Evolutionary conservation across 2,797 vertebrate species (phyloP).

Genomic region (Enteromius argenteus): DNA sequence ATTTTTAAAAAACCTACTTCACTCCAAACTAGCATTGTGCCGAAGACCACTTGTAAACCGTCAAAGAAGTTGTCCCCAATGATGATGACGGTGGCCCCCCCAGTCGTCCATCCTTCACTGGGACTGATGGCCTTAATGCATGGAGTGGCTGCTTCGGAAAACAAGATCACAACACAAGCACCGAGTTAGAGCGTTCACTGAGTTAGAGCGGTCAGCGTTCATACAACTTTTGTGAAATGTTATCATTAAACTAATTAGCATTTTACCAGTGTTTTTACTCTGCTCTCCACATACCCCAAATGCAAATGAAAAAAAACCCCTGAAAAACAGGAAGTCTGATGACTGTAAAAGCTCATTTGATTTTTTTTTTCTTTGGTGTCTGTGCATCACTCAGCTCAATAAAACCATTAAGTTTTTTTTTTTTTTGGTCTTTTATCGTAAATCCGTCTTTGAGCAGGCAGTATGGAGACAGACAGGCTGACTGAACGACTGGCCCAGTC

Average conservation of each 20-base stretch:
- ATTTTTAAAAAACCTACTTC: slow-evolving; percentile 79
- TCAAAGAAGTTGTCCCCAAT: slow-evolving; percentile 98
- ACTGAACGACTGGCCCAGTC: slow-evolving; percentile 51
- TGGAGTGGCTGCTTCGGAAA: slow-evolving; percentile 89
- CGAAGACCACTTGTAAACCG: slow-evolving; percentile 93
- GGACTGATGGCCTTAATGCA: slow-evolving; percentile 98
- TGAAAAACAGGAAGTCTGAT: slow-evolving; percentile 49
- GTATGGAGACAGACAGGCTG: slow-evolving; percentile 69
- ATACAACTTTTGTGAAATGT: slow-evolving; percentile 9
- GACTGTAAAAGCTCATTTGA: slow-evolving; percentile 56
- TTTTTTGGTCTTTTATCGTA: slow-evolving; percentile 63
- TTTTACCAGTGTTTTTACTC: slow-evolving; percentile 42
- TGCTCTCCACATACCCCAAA: neutral
- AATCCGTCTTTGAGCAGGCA: slow-evolving; percentile 61
- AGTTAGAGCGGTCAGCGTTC: neutral
- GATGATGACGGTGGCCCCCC: slow-evolving; percentile 94
- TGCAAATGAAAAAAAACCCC: neutral
- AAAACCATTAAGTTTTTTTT: slow-evolving; percentile 58
- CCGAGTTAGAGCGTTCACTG: neutral
- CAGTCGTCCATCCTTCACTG: slow-evolving; percentile 95
- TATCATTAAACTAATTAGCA: neutral
- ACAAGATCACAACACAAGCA: slow-evolving; percentile 36
- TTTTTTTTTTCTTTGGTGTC: slow-evolving; percentile 49
- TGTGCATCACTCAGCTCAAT: slow-evolving; percentile 70
- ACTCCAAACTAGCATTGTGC: slow-evolving; percentile 95